Percentiles rank a stretch among this genome's conserved stretches.
These are phyloP conservation scores for Cryptotis parvus DNA, from an alignment of 2,113 vertebrate species.

Conservation along the genomic window DNA sequence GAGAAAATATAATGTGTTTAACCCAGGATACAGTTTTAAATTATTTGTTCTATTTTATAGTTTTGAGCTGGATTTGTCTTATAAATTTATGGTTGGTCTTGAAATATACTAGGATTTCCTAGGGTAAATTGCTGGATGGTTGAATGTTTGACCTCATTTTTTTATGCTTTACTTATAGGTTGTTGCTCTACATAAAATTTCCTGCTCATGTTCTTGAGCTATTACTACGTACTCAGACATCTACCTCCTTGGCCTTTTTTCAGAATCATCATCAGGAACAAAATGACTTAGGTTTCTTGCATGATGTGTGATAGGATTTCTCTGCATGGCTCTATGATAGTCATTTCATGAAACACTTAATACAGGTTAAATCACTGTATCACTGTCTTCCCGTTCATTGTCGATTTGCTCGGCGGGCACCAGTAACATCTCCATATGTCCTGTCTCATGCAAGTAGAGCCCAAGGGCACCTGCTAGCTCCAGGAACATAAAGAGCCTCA, in stretches of 20 bases:
- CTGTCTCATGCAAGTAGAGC: too few species aligned
- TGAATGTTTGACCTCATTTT: not conserved
- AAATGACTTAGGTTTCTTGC: not conserved
- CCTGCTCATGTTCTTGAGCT: slow-evolving; percentile 28
- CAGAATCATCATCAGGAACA: slow-evolving; percentile 25
- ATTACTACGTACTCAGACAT: not conserved
- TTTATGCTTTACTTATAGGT: slow-evolving; percentile 8
- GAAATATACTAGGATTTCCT: slow-evolving; percentile 28
- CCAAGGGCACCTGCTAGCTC: too few species aligned
- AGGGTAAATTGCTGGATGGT: slow-evolving; percentile 1
- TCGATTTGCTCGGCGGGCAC: too few species aligned
- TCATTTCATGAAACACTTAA: slow-evolving; percentile 9
- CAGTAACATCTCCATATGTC: too few species aligned
- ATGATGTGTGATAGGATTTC: slow-evolving; percentile 34
- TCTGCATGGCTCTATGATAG: not conserved
- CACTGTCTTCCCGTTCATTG: too few species aligned
- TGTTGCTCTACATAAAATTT: not conserved
- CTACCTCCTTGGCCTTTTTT: not conserved
- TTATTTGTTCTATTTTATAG: not conserved
- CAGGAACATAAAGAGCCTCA: too few species aligned
- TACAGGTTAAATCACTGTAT: slow-evolving; percentile 41
- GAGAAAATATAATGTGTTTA: not conserved
- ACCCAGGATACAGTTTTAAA: slow-evolving; percentile 34
- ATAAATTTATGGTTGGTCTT: slow-evolving; percentile 1
- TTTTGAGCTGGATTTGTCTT: slow-evolving; percentile 2